These are phyloP conservation scores for Pocillopora damicornis DNA, from an alignment of 64 coral and sea anemone genomes.

Conservation along the genomic window DNA sequence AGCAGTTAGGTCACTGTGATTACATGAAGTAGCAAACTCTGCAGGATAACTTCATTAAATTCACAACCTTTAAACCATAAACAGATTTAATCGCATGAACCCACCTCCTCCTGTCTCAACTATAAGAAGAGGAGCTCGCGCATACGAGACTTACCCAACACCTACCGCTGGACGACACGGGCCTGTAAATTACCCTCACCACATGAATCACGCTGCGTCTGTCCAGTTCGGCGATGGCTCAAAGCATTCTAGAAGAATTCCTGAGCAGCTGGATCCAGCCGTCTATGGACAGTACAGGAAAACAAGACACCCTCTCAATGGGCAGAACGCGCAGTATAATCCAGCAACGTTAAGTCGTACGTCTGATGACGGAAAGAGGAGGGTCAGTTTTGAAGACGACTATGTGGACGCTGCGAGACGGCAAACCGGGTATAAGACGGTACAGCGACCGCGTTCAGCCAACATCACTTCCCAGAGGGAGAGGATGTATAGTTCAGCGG, in stretches of 20 bases:
- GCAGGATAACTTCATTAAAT: conserved; percentile 2
- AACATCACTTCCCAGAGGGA: not conserved
- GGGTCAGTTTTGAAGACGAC: conserved; percentile 17
- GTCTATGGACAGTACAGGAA: conserved; percentile 28
- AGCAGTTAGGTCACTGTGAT: not conserved
- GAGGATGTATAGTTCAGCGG: not conserved
- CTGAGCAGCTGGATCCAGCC: not conserved
- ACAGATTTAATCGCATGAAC: conserved; percentile 98
- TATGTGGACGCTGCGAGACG: not conserved
- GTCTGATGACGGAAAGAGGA: not conserved
- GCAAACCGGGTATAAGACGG: conserved; percentile 2
- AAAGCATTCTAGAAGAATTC: not conserved
- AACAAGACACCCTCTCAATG: not conserved
- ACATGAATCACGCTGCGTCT: not conserved
- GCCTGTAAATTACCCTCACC: not conserved
- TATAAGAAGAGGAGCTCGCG: conserved; percentile 56
- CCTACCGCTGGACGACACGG: conserved; percentile 17
- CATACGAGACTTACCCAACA: conserved; percentile 47
- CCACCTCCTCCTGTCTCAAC: conserved; percentile 64
- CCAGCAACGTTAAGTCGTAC: not conserved
- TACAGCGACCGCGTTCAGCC: conserved; percentile 7
- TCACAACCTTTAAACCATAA: conserved; percentile 69
- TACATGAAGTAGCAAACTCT: not conserved
- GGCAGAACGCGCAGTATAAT: not conserved
- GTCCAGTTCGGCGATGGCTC: conserved; percentile 52